Evolutionary conservation across 23 tunicate genomes (phyloP).

Genomic region (Halocynthia aurantium): DNA sequence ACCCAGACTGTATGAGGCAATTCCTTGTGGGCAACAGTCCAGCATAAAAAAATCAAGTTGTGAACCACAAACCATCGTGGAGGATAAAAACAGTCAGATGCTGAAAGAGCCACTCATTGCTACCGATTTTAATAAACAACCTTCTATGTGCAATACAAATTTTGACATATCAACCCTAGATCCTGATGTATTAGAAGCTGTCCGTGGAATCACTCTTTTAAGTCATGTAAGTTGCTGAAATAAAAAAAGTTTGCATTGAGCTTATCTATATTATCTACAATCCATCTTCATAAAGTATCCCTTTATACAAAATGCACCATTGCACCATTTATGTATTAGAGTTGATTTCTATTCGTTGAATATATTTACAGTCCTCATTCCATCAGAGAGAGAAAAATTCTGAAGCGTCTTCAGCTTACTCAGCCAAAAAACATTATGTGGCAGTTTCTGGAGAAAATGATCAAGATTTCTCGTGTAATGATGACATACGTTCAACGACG

Average conservation of each 20-base stretch:
- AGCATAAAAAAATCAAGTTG: neutral
- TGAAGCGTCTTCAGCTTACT: too few relatives aligned
- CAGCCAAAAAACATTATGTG: too few relatives aligned
- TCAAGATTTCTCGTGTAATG: neutral
- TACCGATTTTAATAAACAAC: neutral
- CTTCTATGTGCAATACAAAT: neutral
- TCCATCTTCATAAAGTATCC: too few relatives aligned
- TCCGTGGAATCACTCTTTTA: constrained; percentile 21
- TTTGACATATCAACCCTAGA: constrained; percentile 7
- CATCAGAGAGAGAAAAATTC: too few relatives aligned
- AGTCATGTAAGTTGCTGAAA: constrained; percentile 9
- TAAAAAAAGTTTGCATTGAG: too few relatives aligned
- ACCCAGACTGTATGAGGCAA: neutral
- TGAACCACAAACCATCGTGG: neutral
- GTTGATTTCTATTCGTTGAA: too few relatives aligned
- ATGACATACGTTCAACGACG: constrained; percentile 13
- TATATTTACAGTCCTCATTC: too few relatives aligned
- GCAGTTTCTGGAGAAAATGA: too few relatives aligned
- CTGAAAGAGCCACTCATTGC: neutral
- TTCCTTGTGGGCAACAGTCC: neutral
- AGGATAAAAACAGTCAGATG: neutral
- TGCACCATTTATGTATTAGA: too few relatives aligned
- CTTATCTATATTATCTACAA: too few relatives aligned
- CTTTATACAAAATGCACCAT: too few relatives aligned
- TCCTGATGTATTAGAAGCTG: constrained; percentile 22